A percentile compares a stretch with the other conserved stretches of the same genome.
Evolutionary conservation across 1,140 invertebrate species (phyloP).

Genomic region (Tetragnatha versicolor): DNA sequence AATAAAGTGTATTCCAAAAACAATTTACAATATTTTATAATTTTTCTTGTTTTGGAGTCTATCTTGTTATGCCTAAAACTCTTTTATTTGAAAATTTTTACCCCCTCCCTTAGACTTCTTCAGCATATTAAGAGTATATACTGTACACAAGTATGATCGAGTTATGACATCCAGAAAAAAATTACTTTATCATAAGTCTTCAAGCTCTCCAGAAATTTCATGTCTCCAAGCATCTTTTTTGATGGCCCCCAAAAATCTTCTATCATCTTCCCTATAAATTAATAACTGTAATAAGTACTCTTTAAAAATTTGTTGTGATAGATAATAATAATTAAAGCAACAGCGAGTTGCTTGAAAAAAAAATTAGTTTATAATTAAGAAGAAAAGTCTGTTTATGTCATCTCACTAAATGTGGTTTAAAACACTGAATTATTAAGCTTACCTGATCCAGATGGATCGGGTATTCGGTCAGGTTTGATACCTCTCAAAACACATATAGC

Average conservation of each 20-base stretch:
- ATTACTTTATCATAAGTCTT: constrained; percentile 83
- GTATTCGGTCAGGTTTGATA: constrained; percentile 87
- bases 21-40: too few relatives aligned
- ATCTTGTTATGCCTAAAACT: too few relatives aligned
- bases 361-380: background rate
- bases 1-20: too few relatives aligned
- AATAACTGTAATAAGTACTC: too few relatives aligned
- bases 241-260: constrained; percentile 96
- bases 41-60: too few relatives aligned
- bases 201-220: constrained; percentile 88
- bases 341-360: background rate
- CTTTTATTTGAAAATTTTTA: too few relatives aligned
- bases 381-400: background rate
- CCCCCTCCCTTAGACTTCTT: too few relatives aligned
- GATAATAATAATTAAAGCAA: background rate
- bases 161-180: too few relatives aligned
- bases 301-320: too few relatives aligned
- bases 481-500: constrained; percentile 91
- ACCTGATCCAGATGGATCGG: constrained; percentile 70
- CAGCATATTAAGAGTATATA: too few relatives aligned
- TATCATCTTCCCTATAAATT: constrained; percentile 69
- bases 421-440: too few relatives aligned
- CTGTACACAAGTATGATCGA: too few relatives aligned
- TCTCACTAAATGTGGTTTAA: background rate
- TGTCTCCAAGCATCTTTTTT: constrained; percentile 84